Evolutionary conservation across 2,888 invertebrate genomes (phyloP).

Genomic region (Euphydryas editha): DNA sequence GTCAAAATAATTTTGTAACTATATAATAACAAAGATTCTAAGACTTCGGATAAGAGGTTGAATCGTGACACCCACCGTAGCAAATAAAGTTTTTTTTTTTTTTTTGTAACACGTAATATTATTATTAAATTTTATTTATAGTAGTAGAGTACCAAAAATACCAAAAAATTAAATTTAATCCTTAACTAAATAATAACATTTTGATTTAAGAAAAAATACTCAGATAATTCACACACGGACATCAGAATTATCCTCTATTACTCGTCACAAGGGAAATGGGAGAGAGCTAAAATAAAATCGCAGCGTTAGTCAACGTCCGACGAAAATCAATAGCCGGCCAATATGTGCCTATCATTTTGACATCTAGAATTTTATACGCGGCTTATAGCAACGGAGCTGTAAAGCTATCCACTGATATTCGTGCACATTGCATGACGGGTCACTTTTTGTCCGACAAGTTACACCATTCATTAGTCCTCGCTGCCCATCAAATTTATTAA

Average conservation of each 20-base stretch:
- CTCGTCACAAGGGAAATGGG: conserved; percentile 41
- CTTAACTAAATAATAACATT: background rate
- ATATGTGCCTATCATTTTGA: conserved; percentile 78
- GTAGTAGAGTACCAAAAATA: too few species aligned
- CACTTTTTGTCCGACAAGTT: conserved; percentile 74
- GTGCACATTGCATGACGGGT: conserved; percentile 65
- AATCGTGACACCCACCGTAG: too few species aligned
- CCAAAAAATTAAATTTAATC: too few species aligned
- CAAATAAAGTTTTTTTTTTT: too few species aligned
- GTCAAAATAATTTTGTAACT: too few species aligned
- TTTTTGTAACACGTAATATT: too few species aligned
- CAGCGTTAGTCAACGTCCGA: conserved; percentile 58
- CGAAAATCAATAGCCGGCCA: conserved; percentile 72
- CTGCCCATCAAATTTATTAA: conserved; percentile 76
- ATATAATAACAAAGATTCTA: too few species aligned
- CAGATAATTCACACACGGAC: conserved; percentile 32
- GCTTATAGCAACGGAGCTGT: conserved; percentile 50
- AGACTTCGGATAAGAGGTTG: too few species aligned
- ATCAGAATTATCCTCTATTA: conserved; percentile 43
- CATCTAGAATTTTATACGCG: conserved; percentile 69
- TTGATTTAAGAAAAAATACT: conserved; percentile 6
- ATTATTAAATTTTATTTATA: too few species aligned
- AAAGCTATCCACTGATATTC: conserved; percentile 47
- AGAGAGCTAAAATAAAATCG: conserved; percentile 53
- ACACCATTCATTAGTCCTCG: conserved; percentile 76